Conservation (phyloP, 2,888 invertebrate species). For the Eurytoma californica region DNA sequence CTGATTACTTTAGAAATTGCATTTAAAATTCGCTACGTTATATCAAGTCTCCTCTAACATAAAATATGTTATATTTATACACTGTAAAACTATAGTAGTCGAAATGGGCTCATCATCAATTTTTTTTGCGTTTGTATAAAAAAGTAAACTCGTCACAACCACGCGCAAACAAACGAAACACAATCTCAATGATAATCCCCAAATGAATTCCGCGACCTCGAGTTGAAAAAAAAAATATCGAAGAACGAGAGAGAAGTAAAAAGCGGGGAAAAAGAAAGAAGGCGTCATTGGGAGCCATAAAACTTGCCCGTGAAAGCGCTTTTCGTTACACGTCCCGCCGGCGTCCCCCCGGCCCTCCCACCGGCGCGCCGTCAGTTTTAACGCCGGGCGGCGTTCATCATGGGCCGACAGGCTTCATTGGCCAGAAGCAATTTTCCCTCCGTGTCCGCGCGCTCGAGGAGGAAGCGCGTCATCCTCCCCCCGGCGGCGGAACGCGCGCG, state of each 20-base stretch:
- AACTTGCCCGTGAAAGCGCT: slow-evolving; percentile 53
- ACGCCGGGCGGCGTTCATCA: slow-evolving; percentile 69
- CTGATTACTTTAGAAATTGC: not conserved
- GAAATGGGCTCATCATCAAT: too few relatives aligned
- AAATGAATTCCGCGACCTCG: slow-evolving; percentile 19
- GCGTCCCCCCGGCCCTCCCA: not conserved
- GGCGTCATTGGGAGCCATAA: slow-evolving; percentile 54
- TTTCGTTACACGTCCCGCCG: not conserved
- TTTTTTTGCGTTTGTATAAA: too few relatives aligned
- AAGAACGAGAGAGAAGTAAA: too few relatives aligned
- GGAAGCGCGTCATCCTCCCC: slow-evolving; percentile 57
- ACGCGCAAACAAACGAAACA: too few relatives aligned
- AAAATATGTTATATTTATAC: too few relatives aligned
- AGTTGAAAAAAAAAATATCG: slow-evolving; percentile 15
- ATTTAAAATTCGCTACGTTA: not conserved
- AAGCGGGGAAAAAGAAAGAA: slow-evolving; percentile 2
- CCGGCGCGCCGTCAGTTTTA: slow-evolving; percentile 67
- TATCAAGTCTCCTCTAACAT: not conserved
- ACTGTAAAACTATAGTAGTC: too few relatives aligned
- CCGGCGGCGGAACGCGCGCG: slow-evolving; percentile 60
- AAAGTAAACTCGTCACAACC: not conserved
- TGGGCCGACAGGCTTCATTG: slow-evolving; percentile 71
- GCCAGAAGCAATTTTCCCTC: slow-evolving; percentile 66
- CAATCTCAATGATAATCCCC: not conserved
- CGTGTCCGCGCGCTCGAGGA: slow-evolving; percentile 56